Base-by-base conservation (phyloP, 2,888 invertebrate genomes). In the Anticlea derivata region DNA sequence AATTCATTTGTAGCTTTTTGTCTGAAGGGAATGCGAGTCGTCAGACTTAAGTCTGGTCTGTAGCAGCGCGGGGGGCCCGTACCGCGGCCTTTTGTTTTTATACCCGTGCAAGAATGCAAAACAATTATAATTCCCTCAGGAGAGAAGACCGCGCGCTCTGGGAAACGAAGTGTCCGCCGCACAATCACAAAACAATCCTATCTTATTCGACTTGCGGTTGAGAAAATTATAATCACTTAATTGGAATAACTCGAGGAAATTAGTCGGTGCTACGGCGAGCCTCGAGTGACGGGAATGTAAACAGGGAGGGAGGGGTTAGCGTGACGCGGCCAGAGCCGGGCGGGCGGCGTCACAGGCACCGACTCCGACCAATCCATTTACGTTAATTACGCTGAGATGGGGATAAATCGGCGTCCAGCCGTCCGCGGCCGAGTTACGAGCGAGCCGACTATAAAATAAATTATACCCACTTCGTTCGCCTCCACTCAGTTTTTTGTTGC, bases 381-480 rank as follows among this genome's bases (percentile, higher is more conserved):
- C 85, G 86, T 89, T 90, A 90, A 90, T 90, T 89, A 86, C 86
- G 76, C 73, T 63, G 81, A 83, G 86, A 86, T 87, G 85, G 86
- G 90, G 83, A 88, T 89, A 89, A 84, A 87, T 88, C 87, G 88
- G 83, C 86, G 87, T 86, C 87, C 86, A 88, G 83, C 83, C 86
- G 87, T 87, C 88, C 87, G 87, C 83, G 80, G 86, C 73, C 88
- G 83, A 87, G 89, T 89, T 89, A 90, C 88, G 90, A 90, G 85
- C 87, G 83, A 83, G 76, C 85, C 81, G 86, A 83, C 89, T 87
- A 90, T 90, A 88, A 90, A 90, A 90, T 90, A 90, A 90, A 90
- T 90, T 90, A 90, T 89, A 89, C 87, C 88, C 89, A 88, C 88
- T 89, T 86, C 87, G 86, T 83, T 87, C 85, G 87, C 83, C 80